Base-by-base conservation (phyloP, 2,113 vertebrate genomes). In the Glareola pratincola region DNA sequence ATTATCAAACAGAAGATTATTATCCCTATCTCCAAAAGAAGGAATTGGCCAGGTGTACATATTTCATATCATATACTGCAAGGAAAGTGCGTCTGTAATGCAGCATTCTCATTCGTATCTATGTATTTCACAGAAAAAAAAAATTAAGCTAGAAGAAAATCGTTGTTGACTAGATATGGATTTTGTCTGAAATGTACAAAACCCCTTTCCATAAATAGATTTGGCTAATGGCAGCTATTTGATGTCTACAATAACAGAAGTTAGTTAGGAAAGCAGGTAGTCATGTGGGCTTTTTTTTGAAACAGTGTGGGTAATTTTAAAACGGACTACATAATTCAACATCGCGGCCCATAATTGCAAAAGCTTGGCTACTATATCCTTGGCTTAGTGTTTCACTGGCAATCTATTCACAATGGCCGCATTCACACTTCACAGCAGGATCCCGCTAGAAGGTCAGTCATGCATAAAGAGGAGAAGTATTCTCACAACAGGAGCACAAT, bases 401-500 rank as follows among this genome's bases (percentile, higher is more conserved):
- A 87, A 85, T 47, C 29, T 29, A 1, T 39, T 89, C 3, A 30
- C 51, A 54, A 18, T 57, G 64, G 48, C 34, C 23, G 37, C 75
- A 84, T 71, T 91, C 71, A 66, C 53, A 60, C 29, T 51, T 36
- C 56, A 0, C 80, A 78, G 80, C 47, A 89, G 88, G 75, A 43
- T 24, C 77, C 68, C 45, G 12, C 41, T 85, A 50, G 67, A 57
- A 95, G 90, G 90, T 90, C 94, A 94, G 34, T 76, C 90, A 53
- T 50, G 64, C 73, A 73, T 84, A 69, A 94, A 92, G 72, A 39
- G 60, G 59, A 90, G 85, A 95, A 71, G 66, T 51, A 74, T 90
- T 89, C 83, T 95, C 77, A 6, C 93, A 75, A 88, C 67, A 26
- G 93, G 88, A 91, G 89, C 77, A 89, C 80, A 76, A 76, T 91